Evolutionary conservation across 2,888 invertebrate genomes (phyloP), one percentile per base, ranked within the genome.

Genomic region (Rotaria sp.): DNA sequence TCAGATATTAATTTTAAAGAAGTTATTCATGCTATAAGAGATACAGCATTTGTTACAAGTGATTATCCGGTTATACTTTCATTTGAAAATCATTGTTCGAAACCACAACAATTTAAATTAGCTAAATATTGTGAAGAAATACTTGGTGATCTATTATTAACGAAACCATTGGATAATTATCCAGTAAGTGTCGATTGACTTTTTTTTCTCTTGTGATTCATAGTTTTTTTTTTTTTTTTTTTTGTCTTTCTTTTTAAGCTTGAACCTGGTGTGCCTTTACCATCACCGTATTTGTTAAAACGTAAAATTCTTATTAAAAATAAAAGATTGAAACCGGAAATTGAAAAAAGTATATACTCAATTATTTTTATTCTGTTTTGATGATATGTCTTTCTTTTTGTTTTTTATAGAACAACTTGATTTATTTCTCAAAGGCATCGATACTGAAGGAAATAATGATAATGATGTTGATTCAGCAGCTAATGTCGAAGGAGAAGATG

Each of bases 91-190:
- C 87, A 87, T 86, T 87, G 87, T 50, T 90, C 92, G 88, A 93
- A 93, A 91, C 95, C 94, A 59, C 98, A 99, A 92, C 98, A 99
- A 92, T 95, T 96, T 91, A 98, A 98, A 92, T 93, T 99, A 92
- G 98, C 99, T 86, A 97, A 96, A 92, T 99, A 99, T 92, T 99
- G 98, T 92, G 97, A 98, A 92, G 99, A 99, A 92, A 96, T 98
- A 89, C 94, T 99, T 85, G 95, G 95, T 59, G 98, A 99, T 91
- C 92, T 96, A 89, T 93, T 99, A 89, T 92, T 97, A 88, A 96
- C 94, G 90, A 96, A 96, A 90, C 94, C 95, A 0, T 90, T 99
- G 88, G 94, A 96, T 41, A 95, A 95, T 86, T 94, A 94, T 92
- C 95, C 95, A 88, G 96, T 96, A 41, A n/a, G 80, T 59, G 1